Percentiles rank a stretch among this genome's conserved stretches.
Conservation (phyloP, 2,113 vertebrate species). For the Paedocypris sp. region DNA sequence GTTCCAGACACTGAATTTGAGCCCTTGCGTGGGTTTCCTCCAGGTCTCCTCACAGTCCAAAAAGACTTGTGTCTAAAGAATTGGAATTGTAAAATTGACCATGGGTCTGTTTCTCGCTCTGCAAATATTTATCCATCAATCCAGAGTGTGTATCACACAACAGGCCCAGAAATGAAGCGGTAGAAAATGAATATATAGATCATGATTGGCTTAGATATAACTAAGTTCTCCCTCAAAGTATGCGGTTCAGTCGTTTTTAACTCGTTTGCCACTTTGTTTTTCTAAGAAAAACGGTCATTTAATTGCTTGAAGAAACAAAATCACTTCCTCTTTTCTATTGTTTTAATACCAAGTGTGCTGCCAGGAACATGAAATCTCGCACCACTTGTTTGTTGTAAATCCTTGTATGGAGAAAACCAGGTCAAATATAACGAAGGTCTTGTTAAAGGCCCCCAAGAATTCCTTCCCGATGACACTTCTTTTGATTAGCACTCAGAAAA, state of each 20-base stretch:
- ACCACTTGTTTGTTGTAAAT: constrained; percentile 44
- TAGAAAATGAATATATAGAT: too few relatives aligned
- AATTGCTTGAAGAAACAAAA: constrained; percentile 64
- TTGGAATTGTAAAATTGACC: too few relatives aligned
- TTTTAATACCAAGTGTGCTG: constrained; percentile 51
- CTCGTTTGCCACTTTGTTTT: constrained; percentile 62
- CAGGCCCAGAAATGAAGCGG: too few relatives aligned
- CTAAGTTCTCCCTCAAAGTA: too few relatives aligned
- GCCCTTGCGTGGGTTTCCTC: too few relatives aligned
- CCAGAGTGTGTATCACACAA: too few relatives aligned
- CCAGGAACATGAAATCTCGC: constrained; percentile 49
- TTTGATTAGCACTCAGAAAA: constrained; percentile 14
- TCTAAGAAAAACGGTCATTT: constrained; percentile 57
- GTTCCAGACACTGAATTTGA: too few relatives aligned
- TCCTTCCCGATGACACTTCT: constrained; percentile 3
- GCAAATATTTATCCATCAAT: too few relatives aligned
- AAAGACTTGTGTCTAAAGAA: too few relatives aligned
- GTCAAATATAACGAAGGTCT: constrained; percentile 22
- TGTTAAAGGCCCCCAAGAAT: constrained; percentile 2
- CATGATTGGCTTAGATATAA: too few relatives aligned
- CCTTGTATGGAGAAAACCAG: constrained; percentile 29
- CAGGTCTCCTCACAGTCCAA: too few relatives aligned
- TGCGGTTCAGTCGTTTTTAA: constrained; percentile 66
- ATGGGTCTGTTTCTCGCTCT: too few relatives aligned
- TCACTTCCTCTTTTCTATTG: constrained; percentile 51